Evolutionary conservation across 1,140 invertebrate genomes (phyloP).

Genomic region (Teleopsis dalmanni): DNA sequence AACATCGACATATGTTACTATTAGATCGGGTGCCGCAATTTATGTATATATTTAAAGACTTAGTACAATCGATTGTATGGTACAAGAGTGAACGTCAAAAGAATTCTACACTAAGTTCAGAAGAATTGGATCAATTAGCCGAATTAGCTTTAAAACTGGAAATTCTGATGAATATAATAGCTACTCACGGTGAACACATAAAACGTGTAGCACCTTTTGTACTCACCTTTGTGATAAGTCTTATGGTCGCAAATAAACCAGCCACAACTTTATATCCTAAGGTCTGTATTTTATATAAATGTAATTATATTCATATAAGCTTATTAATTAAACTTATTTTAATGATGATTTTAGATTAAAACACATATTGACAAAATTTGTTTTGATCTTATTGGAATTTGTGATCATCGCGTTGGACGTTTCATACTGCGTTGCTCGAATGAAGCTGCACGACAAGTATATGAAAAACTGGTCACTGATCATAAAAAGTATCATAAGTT

Average conservation of each 20-base stretch:
- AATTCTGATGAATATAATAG: slow-evolving; percentile 25
- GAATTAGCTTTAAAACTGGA: slow-evolving; percentile 35
- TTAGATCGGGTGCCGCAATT: slow-evolving; percentile 35
- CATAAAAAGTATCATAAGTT: slow-evolving; percentile 42
- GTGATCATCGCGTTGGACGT: slow-evolving; percentile 39
- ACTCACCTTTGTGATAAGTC: slow-evolving; percentile 33
- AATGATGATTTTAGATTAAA: slow-evolving; percentile 25
- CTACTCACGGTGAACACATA: slow-evolving; percentile 25
- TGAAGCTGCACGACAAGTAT: slow-evolving; percentile 34
- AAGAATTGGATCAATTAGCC: slow-evolving; percentile 28
- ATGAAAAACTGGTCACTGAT: slow-evolving; percentile 33
- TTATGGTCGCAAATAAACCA: slow-evolving; percentile 33
- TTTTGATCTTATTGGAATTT: slow-evolving; percentile 33
- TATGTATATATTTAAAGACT: slow-evolving; percentile 29
- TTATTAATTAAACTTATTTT: not conserved
- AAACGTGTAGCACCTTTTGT: slow-evolving; percentile 40
- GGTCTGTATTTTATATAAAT: slow-evolving; percentile 6
- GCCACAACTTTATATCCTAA: slow-evolving; percentile 39
- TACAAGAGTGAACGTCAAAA: slow-evolving; percentile 35
- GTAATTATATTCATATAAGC: not conserved
- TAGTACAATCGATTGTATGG: slow-evolving; percentile 33
- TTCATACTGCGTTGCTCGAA: slow-evolving; percentile 37
- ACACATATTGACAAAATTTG: slow-evolving; percentile 35
- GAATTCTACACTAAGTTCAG: slow-evolving; percentile 19
- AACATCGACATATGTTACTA: slow-evolving; percentile 26